Base-by-base conservation (phyloP, 1,140 invertebrate species). In the Meteorus sp. region DNA sequence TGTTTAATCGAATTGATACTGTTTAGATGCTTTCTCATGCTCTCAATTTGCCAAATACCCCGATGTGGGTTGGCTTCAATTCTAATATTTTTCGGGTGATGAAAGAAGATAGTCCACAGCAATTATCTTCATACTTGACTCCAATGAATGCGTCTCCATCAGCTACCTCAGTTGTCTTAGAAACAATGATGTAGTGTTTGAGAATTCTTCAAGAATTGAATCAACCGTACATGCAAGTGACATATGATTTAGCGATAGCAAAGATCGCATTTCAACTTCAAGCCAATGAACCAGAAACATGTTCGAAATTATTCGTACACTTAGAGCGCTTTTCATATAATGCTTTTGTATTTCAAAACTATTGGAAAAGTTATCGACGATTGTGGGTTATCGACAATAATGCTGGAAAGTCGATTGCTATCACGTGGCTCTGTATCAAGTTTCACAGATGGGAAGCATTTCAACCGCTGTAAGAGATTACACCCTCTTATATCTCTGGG, bases 41-140 rank as follows among this genome's bases (percentile, higher is more conserved):
- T 45, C 5, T 62, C 9, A 23, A 39, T 3, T 13, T 62, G 20
- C 56, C 48, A 20, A 39, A 59, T 47, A 23, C 33, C 8, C 61
- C 61, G 27, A 54, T 55, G 56, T 62, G 56, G 61, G 41, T 37
- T 15, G 61, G 48, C 7, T 62, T 62, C 25, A 33, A 62, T 41
- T 35, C 55, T 31, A 11, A 64, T 59, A 25, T 51, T 54, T 5
- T 4, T 2, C n/a, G n/a, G n/a, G n/a, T n/a, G n/a, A n/a, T n/a
- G n/a, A 19, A 23, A 22, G 50, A 53, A 22, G 5, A 53, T 25
- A 53, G 15, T 2, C 31, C 19, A 8, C 1, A 1, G 13, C 50
- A 55, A 43, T 29, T 45, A 22, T 11, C 45, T 31, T 55, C 20
- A 0, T 45, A 55, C 13, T 11, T 55, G 1, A 55, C 41, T 3